Evolutionary conservation across 1,140 invertebrate genomes (phyloP), one percentile per base, ranked within the genome.

Genomic region (Callitettix versicolor): DNA sequence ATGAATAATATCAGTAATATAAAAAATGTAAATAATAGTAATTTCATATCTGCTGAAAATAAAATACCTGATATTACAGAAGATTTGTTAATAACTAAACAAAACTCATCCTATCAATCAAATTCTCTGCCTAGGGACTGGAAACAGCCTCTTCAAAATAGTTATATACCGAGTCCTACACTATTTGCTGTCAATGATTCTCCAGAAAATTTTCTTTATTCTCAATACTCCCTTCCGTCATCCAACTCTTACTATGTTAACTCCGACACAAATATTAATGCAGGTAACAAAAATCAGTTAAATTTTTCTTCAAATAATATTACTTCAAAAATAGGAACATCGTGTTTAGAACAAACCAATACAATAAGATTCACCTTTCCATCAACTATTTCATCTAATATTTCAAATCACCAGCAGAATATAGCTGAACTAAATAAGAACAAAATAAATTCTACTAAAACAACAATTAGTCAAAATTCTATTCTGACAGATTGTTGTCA

Each of bases 151-250:
- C 36, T 48, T 17, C 41, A 44, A 55, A 20, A 41, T n/a, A 49
- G 30, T 34, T 55, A 46, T 55, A 46, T 55, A 18, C 44, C 53
- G 3, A 55, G 53, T 20, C 53, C 53, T 24, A 55, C 41, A 9
- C 26, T 53, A 12, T 55, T 55, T 38, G 3, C 42, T 6, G 18
- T 55, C 9, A 55, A 30, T 46, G 53, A 55, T 17, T 46, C 53
- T 14, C 53, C 41, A 47, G 53, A 55, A 18, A 41, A 55, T 38
- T 46, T 18, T 33, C 17, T 55, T 21, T 55, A 44, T 33, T 43
- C 42, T 15, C 30, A 43, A 22, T 42, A 41, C 20, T 17, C 15
- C 15, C 41, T 42, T 12, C 21, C 21, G 17, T 20, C 48, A 51
- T 9, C 53, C 22, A 55, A 42, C 26, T 47, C 43, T 1, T 55